phyloP scores from a whole-genome alignment of 2,888 invertebrate species.

The Pammene fasciana region DNA sequence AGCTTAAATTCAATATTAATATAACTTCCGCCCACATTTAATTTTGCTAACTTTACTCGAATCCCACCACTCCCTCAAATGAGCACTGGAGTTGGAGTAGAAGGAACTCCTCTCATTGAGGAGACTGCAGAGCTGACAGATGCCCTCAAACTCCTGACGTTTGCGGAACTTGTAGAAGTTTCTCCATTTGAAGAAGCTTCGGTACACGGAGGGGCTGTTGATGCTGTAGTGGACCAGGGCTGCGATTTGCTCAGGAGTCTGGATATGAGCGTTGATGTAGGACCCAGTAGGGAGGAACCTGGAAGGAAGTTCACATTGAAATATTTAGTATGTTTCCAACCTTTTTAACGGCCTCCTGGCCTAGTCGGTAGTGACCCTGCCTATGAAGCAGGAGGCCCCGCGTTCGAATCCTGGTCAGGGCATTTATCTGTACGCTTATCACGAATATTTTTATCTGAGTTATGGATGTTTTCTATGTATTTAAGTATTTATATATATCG shows the following conservation, averaged over 20 bases:
- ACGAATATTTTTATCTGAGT: too few relatives aligned
- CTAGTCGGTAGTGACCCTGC: too few relatives aligned
- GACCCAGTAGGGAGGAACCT: constrained; percentile 71
- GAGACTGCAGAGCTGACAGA: constrained; percentile 63
- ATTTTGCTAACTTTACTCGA: background rate
- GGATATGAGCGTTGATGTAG: constrained; percentile 57
- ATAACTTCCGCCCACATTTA: background rate
- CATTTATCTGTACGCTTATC: too few relatives aligned
- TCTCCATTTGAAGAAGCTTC: constrained; percentile 62
- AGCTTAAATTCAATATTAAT: too few relatives aligned
- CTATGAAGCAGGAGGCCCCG: too few relatives aligned
- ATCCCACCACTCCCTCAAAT: constrained; percentile 65
- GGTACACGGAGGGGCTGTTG: constrained; percentile 54
- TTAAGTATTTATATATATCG: too few relatives aligned
- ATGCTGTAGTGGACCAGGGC: constrained; percentile 56
- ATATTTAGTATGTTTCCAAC: background rate
- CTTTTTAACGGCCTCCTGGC: too few relatives aligned
- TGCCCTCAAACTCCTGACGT: constrained; percentile 52
- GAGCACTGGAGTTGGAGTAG: constrained; percentile 1
- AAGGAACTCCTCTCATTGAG: constrained; percentile 55
- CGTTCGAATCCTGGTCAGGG: too few relatives aligned
- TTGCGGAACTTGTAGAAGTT: constrained; percentile 58
- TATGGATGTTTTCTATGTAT: too few relatives aligned
- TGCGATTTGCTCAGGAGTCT: constrained; percentile 53
- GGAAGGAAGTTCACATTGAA: constrained; percentile 42